Evolutionary conservation across 37 sponge, comb jelly and placozoan genomes (phyloP), one percentile per base, ranked within the genome.

Genomic region (Mnemiopsis leidyi): DNA sequence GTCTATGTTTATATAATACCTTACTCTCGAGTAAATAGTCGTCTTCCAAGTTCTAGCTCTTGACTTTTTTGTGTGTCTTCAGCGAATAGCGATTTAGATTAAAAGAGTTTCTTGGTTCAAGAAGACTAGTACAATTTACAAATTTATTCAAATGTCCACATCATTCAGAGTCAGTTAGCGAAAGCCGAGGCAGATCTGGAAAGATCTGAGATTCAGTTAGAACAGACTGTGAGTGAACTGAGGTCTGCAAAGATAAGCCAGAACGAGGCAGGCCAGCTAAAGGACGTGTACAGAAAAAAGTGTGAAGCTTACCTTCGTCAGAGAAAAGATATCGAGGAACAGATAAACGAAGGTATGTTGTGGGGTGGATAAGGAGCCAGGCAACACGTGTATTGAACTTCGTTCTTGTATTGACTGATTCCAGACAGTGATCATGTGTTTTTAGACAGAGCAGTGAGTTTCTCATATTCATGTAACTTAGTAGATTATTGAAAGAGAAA

Each of bases 211-310:
- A 33, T 37, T n/a, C 90, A 85, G 61, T 13, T 85, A 61, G 90
- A 85, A 33, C 90, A 85, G 30, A 40, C 90, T 0, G 40, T 85
- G 40, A 37, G 29, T n/a, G 90, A 85, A n/a, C 61, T 85, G 48
- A 36, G 90, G 39, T 38, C 90, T 28, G 90, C 90, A 9, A 85
- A 85, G 29, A 32, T 33, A 26, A 37, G 90, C 1, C 90, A 85
- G 28, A 85, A 28, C 0, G 90, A 85, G 90, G 90, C 90, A 25
- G 36, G 23, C 0, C 90, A 85, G 35, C 61, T 85, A 1, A 85
- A 85, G 90, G 90, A 85, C 39, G 90, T 85, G 48, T 85, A 85
- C 90, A 38, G 90, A 61, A 85, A 85, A 61, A 85, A 85, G 30
- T 85, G 90, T 39, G 90, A 85, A 37, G 90, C 90, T 18, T 85